Base-by-base conservation (phyloP, 2,797 vertebrate genomes). In the Trachops cirrhosus region DNA sequence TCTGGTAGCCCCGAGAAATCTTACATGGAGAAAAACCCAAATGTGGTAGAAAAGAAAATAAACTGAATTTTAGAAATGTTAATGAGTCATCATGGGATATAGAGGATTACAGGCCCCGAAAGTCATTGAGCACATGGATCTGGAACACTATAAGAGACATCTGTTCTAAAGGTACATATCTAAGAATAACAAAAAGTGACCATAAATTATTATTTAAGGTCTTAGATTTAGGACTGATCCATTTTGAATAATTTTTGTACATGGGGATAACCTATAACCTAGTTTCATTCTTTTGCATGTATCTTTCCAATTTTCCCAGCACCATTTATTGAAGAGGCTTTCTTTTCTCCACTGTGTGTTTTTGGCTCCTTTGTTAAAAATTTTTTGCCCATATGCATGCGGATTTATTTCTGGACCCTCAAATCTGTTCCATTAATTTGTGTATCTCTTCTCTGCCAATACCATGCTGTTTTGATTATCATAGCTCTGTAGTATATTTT, bases 41-140 rank as follows among this genome's bases (percentile, higher is more conserved):
- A 44, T 77, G 37, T 62, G 14, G 29, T 11, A 89, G 70, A 78
- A 94, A 89, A 92, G 18, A 89, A 84, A 83, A 71, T 48, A 9
- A 96, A n/a, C 2, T 26, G 26, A 79, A 94, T 52, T 94, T 89
- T 54, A 12, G 41, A 91, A 94, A 57, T 89, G 39, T 52, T 93
- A 57, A 46, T 91, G 62, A 86, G 39, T 80, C 74, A 57, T 24
- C 50, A n/a, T 9, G 39, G 52, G 79, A 88, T 14, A 86, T 5
- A n/a, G 10, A 46, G 24, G 1, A 32, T 29, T 71, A 48, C 0
- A 44, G n/a, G 37, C 77, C 37, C n/a, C 44, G 70, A 80, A 39
- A 74, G 21, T 32, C 74, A 37, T 34, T 74, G 54, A 57, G 39
- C n/a, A 64, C n/a, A 22, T 41, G 9, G 32, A 21, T 48, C n/a